Evolutionary conservation across 1,140 invertebrate genomes (phyloP), one percentile per base, ranked within the genome.

Genomic region (Drosophila ananassae): DNA sequence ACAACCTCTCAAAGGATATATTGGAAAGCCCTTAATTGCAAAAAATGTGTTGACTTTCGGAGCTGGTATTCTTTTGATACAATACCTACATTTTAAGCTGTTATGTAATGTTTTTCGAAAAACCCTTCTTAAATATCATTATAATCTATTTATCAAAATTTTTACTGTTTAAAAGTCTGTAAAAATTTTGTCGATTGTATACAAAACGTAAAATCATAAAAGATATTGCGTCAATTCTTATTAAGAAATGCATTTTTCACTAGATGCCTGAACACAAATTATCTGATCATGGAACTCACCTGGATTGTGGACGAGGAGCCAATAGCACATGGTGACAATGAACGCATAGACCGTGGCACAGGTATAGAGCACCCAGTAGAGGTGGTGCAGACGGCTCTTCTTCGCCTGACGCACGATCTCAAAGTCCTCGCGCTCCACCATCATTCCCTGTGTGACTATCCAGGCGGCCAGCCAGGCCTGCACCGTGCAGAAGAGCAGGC

Each of bases 341-440:
- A 90, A 79, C 93, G 95, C 95, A 58, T 95, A 95, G 1, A 93
- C 93, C 1, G 93, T 93, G 0, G 94, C 93, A 9, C 93, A 93
- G 8, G 93, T 93, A 80, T 94, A 94, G 0, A 94, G 67, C 48
- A 94, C 92, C 95, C 95, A 95, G 68, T 95, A 95, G 1, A 93
- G 47, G 58, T 93, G 93, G 61, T 94, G 94, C 7, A 93, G 59
- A 10, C 82, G 81, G 17, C 91, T 80, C 90, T 84, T 80, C 71
- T 85, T 82, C 41, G 85, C 84, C 72, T 91, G 79, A n/a, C 91
- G 77, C 58, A 92, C 90, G 21, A 92, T 76, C 54, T 92, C 81
- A 25, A 90, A 90, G 67, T 91, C 92, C 50, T 91, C 84, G n/a
- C 83, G 90, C 63, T 90, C 92, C 66, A 84, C 92, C 91, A 91